Evolutionary conservation across 2,888 invertebrate species (phyloP).

Genomic region (Xylocampa areola): DNA sequence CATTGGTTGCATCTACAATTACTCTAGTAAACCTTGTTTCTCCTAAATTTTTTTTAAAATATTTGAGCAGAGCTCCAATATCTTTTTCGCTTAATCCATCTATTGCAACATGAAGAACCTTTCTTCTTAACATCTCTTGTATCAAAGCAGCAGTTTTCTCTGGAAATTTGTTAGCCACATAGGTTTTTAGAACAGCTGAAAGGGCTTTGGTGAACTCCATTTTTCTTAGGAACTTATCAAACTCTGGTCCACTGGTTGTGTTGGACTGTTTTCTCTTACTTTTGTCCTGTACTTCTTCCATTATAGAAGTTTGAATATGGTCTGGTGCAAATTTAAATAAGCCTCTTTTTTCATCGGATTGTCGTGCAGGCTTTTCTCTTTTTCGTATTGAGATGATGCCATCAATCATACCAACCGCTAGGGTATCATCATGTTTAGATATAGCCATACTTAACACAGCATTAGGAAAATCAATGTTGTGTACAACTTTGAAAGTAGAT

Average conservation of each 20-base stretch:
- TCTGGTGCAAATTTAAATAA: conserved; percentile 89
- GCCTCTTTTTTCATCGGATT: conserved; percentile 74
- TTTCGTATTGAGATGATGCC: conserved; percentile 96
- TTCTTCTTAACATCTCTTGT: conserved; percentile 96
- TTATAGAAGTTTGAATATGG: conserved; percentile 71
- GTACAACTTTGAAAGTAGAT: conserved; percentile 95
- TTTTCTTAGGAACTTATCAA: conserved; percentile 93
- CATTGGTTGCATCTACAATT: conserved; percentile 93
- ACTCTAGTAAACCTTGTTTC: conserved; percentile 93
- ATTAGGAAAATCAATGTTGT: conserved; percentile 97
- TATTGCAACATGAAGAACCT: conserved; percentile 93
- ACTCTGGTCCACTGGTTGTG: conserved; percentile 82
- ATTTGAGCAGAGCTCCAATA: conserved; percentile 92
- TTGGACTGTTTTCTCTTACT: conserved; percentile 57
- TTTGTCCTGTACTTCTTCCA: conserved; percentile 88
- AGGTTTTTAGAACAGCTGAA: conserved; percentile 91
- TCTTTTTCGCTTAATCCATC: conserved; percentile 92
- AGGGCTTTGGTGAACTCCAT: conserved; percentile 96
- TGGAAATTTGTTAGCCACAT: conserved; percentile 91
- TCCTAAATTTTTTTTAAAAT: conserved; percentile 93
- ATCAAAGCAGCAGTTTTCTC: conserved; percentile 94
- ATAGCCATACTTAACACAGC: conserved; percentile 96
- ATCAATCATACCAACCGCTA: conserved; percentile 98
- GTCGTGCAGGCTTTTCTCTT: conserved; percentile 90
- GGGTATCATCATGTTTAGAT: conserved; percentile 93